Conservation (phyloP, 2,797 vertebrate species). For the Crossoptilon crossoptilon region DNA sequence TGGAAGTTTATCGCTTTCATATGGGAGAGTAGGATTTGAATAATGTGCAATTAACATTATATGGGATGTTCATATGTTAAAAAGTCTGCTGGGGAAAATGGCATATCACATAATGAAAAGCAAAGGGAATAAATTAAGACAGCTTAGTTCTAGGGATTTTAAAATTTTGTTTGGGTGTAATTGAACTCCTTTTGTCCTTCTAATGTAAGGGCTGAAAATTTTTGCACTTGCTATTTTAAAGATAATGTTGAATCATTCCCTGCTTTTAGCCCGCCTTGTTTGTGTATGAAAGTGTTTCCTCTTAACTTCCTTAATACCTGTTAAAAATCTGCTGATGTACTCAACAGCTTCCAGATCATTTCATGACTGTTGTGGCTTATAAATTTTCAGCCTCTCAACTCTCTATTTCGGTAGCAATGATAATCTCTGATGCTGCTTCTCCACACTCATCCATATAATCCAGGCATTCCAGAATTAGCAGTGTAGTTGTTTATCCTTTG, state of each 20-base stretch:
- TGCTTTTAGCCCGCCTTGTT: background rate
- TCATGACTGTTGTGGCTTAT: background rate
- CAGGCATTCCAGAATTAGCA: background rate
- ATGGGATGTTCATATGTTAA: background rate
- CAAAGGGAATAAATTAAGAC: background rate
- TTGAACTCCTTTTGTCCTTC: background rate
- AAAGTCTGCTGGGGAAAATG: background rate
- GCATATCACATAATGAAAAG: background rate
- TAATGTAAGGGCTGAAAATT: background rate
- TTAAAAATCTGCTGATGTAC: background rate
- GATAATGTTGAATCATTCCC: background rate
- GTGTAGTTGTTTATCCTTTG: background rate
- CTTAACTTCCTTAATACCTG: background rate
- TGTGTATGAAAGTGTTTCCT: background rate
- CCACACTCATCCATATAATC: background rate
- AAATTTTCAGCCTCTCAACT: background rate
- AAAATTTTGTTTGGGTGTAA: background rate
- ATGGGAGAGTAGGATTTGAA: background rate
- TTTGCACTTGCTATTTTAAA: background rate
- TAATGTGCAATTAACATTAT: background rate
- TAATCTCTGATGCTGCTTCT: background rate
- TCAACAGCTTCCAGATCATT: background rate
- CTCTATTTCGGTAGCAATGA: background rate
- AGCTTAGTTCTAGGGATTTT: background rate
- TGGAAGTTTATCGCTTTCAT: background rate